Conservation (phyloP, 2,888 invertebrate species). For the Teleiodes luculella region DNA sequence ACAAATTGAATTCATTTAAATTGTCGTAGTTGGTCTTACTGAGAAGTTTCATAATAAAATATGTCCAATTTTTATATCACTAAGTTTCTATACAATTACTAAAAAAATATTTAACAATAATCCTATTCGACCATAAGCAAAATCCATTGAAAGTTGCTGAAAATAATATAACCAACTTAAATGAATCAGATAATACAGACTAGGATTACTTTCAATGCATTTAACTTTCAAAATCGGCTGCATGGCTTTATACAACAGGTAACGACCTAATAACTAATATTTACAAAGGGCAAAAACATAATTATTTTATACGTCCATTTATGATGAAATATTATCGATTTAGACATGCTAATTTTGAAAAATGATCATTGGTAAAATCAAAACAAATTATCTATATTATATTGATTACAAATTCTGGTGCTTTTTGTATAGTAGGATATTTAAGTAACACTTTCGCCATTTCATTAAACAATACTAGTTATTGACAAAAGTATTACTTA, state of each 20-base stretch:
- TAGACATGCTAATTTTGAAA: too few relatives aligned
- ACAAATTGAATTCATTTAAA: not conserved
- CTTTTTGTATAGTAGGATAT: too few relatives aligned
- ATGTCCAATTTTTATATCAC: slow-evolving; percentile 12
- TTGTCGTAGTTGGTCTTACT: not conserved
- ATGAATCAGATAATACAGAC: slow-evolving; percentile 62
- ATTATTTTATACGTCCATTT: too few relatives aligned
- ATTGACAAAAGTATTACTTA: too few relatives aligned
- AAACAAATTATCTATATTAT: too few relatives aligned
- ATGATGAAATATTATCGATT: too few relatives aligned
- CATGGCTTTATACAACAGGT: slow-evolving; percentile 49
- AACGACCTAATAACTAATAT: slow-evolving; percentile 48
- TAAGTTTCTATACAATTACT: not conserved
- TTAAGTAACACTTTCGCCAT: too few relatives aligned
- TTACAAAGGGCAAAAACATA: slow-evolving; percentile 1
- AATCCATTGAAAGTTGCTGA: slow-evolving; percentile 51
- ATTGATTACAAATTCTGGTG: too few relatives aligned
- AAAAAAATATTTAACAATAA: not conserved
- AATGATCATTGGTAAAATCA: too few relatives aligned
- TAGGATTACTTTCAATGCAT: slow-evolving; percentile 55
- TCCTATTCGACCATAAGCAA: slow-evolving; percentile 46
- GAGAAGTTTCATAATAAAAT: slow-evolving; percentile 1
- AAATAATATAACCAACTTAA: slow-evolving; percentile 25
- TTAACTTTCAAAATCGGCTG: slow-evolving; percentile 47
- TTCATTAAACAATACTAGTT: too few relatives aligned